These are phyloP conservation scores for Quadroppia sp. DNA, from an alignment of 2,888 invertebrate genomes.

Conservation along the genomic window DNA sequence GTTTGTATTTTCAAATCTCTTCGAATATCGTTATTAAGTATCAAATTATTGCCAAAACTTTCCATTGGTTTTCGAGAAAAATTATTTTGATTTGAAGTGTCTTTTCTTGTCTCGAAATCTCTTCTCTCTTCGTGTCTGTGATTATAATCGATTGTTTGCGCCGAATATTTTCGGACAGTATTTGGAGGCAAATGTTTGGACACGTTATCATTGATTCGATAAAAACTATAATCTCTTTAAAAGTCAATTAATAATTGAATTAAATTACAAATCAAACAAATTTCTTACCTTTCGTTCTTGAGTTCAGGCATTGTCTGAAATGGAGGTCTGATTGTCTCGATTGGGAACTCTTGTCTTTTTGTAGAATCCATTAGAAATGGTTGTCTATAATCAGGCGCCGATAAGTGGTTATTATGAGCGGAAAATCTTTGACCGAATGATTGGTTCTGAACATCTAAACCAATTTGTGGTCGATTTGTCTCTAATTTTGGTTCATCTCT, in stretches of 20 bases:
- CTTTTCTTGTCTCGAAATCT: background rate
- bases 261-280: background rate
- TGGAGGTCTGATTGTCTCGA: background rate
- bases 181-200: background rate
- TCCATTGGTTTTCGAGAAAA: background rate
- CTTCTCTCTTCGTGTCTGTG: background rate
- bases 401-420: background rate
- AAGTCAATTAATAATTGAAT: background rate
- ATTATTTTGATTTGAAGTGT: background rate
- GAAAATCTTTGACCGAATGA: background rate
- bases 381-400: constrained; percentile 3
- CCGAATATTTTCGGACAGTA: background rate
- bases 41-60: background rate
- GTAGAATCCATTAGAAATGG: background rate
- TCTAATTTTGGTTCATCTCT: background rate
- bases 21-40: background rate
- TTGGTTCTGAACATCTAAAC: background rate
- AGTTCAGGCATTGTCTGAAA: background rate
- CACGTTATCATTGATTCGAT: background rate
- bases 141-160: constrained; percentile 20
- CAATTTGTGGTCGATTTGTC: background rate
- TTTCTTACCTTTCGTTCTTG: background rate
- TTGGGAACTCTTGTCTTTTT: background rate
- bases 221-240: background rate
- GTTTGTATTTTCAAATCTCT: background rate